phyloP scores from a whole-genome alignment of 30 jellyfish, hydroid and myxozoan species.

The Aurelia sp. region DNA sequence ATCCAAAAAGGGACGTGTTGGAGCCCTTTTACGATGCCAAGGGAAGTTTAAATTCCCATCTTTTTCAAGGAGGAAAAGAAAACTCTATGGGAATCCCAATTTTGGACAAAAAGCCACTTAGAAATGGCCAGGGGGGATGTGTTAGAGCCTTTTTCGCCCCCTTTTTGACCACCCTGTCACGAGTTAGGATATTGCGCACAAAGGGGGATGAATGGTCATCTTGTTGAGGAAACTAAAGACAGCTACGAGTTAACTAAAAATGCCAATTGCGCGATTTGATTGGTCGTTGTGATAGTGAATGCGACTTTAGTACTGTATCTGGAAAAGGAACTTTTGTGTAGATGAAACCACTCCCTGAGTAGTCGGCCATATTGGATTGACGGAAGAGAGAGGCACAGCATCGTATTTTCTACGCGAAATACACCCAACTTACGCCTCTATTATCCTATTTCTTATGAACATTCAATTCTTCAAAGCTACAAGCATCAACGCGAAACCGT shows the following conservation, averaged over 20 bases:
- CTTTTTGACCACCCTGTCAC: too few relatives aligned
- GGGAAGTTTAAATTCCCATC: too few relatives aligned
- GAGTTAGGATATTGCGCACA: too few relatives aligned
- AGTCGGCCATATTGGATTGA: conserved; percentile 79
- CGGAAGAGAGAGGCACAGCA: conserved; percentile 41
- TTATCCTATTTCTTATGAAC: not conserved
- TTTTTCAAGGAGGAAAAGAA: too few relatives aligned
- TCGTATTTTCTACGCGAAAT: not conserved
- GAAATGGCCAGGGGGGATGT: too few relatives aligned
- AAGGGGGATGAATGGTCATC: not conserved
- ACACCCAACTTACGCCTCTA: not conserved
- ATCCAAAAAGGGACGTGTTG: too few relatives aligned
- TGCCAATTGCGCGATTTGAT: not conserved
- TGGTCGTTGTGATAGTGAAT: not conserved
- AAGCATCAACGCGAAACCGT: too few relatives aligned
- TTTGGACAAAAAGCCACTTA: too few relatives aligned
- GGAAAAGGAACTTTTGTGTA: conserved; percentile 31
- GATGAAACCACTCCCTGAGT: conserved; percentile 77
- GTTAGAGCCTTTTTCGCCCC: too few relatives aligned
- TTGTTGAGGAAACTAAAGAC: not conserved
- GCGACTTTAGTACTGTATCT: conserved; percentile 35
- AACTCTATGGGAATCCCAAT: too few relatives aligned
- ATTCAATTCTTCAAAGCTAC: not conserved
- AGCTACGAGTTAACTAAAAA: conserved; percentile 29
- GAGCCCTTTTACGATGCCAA: too few relatives aligned